Base-by-base conservation (phyloP, 2,888 invertebrate genomes). In the Azorinus chamasolen region DNA sequence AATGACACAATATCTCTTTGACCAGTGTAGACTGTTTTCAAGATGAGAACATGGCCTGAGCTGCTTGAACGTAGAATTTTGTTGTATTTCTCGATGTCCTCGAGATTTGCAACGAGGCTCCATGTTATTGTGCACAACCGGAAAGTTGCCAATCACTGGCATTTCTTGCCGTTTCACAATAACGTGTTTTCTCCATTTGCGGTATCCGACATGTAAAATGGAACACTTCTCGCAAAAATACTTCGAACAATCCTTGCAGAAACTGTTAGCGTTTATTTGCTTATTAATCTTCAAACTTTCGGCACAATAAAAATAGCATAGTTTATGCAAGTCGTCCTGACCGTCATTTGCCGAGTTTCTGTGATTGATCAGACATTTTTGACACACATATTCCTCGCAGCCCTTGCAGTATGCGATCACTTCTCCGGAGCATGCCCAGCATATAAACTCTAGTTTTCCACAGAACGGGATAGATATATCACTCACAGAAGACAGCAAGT, bases 241-340 rank as follows among this genome's bases (percentile, higher is more conserved):
- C 22, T 43, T 46, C 18, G 27, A n/a, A 32, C 64, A 64, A 1
- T 54, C 43, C 22, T 41, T 43, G 45, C 64, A 64, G 50, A 55
- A 54, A 8, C 54, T 27, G 1, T 16, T 55, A 4, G 64, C 64
- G 5, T 43, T 41, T 32, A 64, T 45, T 32, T 46, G 8, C 54
- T 64, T 64, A 24, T 55, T 64, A 32, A 54, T 22, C 20, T 64
- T 64, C 46, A 54, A 18, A 32, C 64, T 64, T 54, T 64, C 64
- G 1, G 41, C 10, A 46, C 64, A 64, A 25, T 39, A 51, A 37
- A 63, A 63, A 51, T 39, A 25, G 12, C 24, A 50, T 2, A 50
- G 4, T 24, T 50, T 50, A 20, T 50, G 50, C 22, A 51, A 41
- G 5, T 41, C 63, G 43, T 25, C 24, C 18, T 48, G 50, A 18